Conservation (phyloP, 1,140 invertebrate species). For the Drosophila kepulauana region DNA sequence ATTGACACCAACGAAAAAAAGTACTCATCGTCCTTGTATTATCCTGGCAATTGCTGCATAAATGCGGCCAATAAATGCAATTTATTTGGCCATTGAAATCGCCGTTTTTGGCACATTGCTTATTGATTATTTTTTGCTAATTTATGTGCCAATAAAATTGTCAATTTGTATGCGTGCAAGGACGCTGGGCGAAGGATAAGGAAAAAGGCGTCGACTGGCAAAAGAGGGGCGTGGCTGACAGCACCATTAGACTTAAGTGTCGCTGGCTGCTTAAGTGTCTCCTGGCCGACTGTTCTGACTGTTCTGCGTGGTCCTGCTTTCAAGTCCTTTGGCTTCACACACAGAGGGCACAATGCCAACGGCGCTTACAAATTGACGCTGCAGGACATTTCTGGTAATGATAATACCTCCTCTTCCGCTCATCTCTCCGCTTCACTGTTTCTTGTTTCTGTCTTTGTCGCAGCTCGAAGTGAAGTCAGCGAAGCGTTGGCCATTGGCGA, state of each 20-base stretch:
- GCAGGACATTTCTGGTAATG: constrained; percentile 78
- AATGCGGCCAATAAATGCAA: constrained; percentile 73
- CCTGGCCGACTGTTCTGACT: constrained; percentile 25
- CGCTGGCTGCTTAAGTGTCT: constrained; percentile 32
- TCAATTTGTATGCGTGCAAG: constrained; percentile 76
- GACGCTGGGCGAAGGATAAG: not conserved
- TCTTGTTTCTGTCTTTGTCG: constrained; percentile 1
- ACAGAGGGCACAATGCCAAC: constrained; percentile 70
- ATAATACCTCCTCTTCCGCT: constrained; percentile 45
- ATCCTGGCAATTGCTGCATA: constrained; percentile 49
- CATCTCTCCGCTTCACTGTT: not conserved
- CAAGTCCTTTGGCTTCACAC: constrained; percentile 6
- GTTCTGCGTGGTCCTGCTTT: constrained; percentile 2
- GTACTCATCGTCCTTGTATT: not conserved
- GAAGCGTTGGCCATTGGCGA: constrained; percentile 37
- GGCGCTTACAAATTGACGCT: constrained; percentile 73
- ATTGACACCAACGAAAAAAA: constrained; percentile 10
- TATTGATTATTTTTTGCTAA: constrained; percentile 81
- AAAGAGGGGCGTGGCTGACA: constrained; percentile 51
- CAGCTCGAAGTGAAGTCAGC: constrained; percentile 11
- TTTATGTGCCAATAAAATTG: constrained; percentile 81
- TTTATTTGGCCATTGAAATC: constrained; percentile 54
- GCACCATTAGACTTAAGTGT: constrained; percentile 78
- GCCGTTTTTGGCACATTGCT: constrained; percentile 74
- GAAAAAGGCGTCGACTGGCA: not conserved